phyloP scores from a whole-genome alignment of 92 coral and sea anemone species.

The Parazoanthus atlanticus region DNA sequence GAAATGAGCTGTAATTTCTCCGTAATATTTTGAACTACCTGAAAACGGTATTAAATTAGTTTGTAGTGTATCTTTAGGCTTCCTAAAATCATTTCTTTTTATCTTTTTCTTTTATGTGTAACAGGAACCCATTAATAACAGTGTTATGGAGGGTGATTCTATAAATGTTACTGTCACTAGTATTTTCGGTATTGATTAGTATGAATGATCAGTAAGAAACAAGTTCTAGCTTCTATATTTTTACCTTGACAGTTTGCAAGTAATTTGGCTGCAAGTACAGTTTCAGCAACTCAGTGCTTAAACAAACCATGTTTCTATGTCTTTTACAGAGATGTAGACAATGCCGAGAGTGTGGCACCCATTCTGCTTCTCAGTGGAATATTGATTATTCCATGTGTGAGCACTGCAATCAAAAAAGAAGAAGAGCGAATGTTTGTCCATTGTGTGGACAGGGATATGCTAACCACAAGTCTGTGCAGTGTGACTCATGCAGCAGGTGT shows the following conservation, averaged over 20 bases:
- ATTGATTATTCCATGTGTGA: slow-evolving; percentile 79
- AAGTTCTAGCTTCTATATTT: too few relatives aligned
- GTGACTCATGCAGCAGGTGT: slow-evolving; percentile 97
- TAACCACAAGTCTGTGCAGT: slow-evolving; percentile 82
- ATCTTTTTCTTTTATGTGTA: too few relatives aligned
- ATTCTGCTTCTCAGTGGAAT: slow-evolving; percentile 73
- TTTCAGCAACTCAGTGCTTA: not conserved
- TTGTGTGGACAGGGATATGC: slow-evolving; percentile 79
- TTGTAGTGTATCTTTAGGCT: too few relatives aligned
- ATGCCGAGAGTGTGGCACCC: slow-evolving; percentile 83
- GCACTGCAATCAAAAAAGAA: slow-evolving; percentile 75
- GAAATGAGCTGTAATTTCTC: too few relatives aligned
- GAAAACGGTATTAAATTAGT: too few relatives aligned
- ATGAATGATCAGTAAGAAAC: too few relatives aligned
- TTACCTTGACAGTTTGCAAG: not conserved
- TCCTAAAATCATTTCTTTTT: too few relatives aligned
- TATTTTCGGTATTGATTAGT: too few relatives aligned
- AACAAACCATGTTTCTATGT: not conserved
- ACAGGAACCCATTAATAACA: too few relatives aligned
- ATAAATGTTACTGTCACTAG: too few relatives aligned
- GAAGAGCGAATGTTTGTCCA: slow-evolving; percentile 83
- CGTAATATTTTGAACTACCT: too few relatives aligned
- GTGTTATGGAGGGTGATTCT: too few relatives aligned
- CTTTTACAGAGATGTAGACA: slow-evolving; percentile 76
- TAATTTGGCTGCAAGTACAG: not conserved